Evolutionary conservation across 2,888 invertebrate genomes (phyloP).

Genomic region (Frankliniella intonsa): DNA sequence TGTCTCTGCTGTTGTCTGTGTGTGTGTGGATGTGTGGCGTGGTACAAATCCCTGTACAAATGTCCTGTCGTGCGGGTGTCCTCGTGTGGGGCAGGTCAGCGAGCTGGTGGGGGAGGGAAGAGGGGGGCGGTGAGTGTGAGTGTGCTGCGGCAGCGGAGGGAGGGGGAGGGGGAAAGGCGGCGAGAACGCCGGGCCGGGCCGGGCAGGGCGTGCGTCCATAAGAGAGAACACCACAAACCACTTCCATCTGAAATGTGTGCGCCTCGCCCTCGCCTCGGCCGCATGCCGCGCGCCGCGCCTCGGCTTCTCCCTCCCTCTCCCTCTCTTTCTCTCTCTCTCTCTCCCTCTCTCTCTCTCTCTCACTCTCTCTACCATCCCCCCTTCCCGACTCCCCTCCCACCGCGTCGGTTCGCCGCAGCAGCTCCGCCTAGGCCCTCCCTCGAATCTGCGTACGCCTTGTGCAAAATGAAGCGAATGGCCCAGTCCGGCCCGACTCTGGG

Average conservation of each 20-base stretch:
- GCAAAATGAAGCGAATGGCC: no score
- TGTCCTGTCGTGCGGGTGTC: not conserved
- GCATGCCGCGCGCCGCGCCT: not conserved
- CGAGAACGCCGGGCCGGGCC: not conserved
- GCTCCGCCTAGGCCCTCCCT: no score
- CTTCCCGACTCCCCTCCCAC: not conserved
- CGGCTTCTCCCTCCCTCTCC: not conserved
- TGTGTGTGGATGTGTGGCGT: not conserved
- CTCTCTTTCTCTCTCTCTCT: not conserved
- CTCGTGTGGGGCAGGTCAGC: not conserved
- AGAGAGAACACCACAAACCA: constrained; percentile 26
- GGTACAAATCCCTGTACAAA: constrained; percentile 10
- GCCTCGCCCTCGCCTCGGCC: not conserved
- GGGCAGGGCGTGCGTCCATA: not conserved
- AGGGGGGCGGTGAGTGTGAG: not conserved
- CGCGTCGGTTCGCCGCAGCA: no score
- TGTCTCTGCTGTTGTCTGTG: not conserved
- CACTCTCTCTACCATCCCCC: not conserved
- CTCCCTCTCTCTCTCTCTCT: not conserved
- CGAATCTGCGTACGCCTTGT: no score
- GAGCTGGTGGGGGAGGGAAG: not conserved
- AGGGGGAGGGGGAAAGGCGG: not conserved
- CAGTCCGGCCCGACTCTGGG: no score
- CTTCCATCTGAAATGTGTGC: constrained; percentile 21
- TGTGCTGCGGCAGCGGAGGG: not conserved